phyloP scores from a whole-genome alignment of 2,888 invertebrate genomes.

The Heteromurus nitidus region DNA sequence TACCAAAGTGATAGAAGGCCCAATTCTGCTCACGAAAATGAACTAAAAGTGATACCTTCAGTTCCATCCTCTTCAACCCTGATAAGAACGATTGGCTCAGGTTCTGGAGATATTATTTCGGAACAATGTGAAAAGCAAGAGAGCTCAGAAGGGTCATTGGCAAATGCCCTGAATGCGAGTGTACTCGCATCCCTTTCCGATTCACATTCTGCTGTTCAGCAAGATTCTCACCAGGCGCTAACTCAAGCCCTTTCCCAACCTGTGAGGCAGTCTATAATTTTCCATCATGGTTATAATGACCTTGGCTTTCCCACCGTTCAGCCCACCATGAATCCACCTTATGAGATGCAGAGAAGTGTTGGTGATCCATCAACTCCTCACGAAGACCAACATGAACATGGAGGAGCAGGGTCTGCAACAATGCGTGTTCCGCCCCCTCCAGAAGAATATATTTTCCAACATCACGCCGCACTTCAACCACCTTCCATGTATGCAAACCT shows the following conservation, averaged over 20 bases:
- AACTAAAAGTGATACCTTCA: no score
- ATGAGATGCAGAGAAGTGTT: conserved; percentile 32
- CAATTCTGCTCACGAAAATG: no score
- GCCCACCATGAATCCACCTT: no score
- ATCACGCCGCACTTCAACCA: conserved; percentile 30
- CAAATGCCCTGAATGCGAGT: not conserved
- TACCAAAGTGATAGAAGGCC: no score
- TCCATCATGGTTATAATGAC: conserved; percentile 51
- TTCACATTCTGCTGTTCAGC: not conserved
- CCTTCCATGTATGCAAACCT: not conserved
- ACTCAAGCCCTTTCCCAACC: conserved; percentile 36
- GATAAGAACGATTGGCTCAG: not conserved
- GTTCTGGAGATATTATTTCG: not conserved
- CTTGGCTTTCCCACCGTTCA: conserved; percentile 32
- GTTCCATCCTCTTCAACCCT: not conserved
- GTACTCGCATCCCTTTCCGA: no score
- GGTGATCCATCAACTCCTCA: conserved; percentile 9
- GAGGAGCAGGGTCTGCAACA: conserved; percentile 15
- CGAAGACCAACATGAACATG: not conserved
- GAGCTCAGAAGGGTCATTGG: not conserved
- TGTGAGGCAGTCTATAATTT: conserved; percentile 61
- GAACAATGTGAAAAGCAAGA: not conserved
- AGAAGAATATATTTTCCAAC: conserved; percentile 64
- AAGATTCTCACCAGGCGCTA: conserved; percentile 26
- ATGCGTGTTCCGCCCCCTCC: conserved; percentile 61